These are phyloP conservation scores for Porites cylindrica DNA, from an alignment of 92 coral and sea anemone species.

Conservation along the genomic window DNA sequence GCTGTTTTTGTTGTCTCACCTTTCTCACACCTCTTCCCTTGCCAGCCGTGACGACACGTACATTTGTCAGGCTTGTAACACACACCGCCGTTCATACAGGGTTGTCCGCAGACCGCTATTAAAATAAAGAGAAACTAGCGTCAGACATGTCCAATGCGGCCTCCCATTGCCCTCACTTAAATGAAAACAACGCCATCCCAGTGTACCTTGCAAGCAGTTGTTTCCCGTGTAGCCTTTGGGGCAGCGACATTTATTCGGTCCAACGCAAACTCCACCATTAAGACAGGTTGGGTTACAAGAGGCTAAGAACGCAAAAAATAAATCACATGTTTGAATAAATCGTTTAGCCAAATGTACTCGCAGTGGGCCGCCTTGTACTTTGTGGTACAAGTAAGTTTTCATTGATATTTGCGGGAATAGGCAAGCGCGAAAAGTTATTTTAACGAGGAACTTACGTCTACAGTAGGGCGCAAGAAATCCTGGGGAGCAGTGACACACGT, in stretches of 20 bases:
- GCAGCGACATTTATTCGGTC: conserved; percentile 86
- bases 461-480: conserved; percentile 83
- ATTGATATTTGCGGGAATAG: too few species aligned
- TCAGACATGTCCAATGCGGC: not conserved
- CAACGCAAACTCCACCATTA: conserved; percentile 92
- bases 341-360: not conserved
- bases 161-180: not conserved
- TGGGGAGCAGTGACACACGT: conserved; percentile 77
- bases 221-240: conserved; percentile 83
- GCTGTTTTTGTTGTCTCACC: conserved; percentile 53
- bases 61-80: conserved; percentile 87
- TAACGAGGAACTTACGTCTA: conserved; percentile 65
- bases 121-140: not conserved
- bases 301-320: conserved; percentile 42
- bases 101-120: conserved; percentile 82
- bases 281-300: conserved; percentile 82
- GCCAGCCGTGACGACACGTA: conserved; percentile 89
- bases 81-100: conserved; percentile 81
- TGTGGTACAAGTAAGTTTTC: too few species aligned
- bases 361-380: too few species aligned
- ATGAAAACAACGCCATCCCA: not conserved
- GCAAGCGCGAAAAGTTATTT: too few species aligned
- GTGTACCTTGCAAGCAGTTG: conserved; percentile 82
- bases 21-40: conserved; percentile 83
- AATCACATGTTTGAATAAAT: not conserved